Conservation (phyloP, 2,797 vertebrate genomes). For the Labroides dimidiatus region DNA sequence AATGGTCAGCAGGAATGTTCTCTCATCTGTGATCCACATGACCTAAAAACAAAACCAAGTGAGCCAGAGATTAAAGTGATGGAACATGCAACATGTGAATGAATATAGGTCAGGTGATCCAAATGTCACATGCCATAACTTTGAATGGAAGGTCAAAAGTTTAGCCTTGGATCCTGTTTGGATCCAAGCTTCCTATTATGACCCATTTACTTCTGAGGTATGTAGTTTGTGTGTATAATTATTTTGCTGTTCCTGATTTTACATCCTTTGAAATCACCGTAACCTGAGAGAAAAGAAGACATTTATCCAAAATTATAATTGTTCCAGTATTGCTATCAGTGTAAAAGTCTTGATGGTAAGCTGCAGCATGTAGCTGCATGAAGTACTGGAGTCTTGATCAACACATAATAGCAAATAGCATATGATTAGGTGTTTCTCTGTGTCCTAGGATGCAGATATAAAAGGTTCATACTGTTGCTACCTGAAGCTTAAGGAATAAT, state of each 20-base stretch:
- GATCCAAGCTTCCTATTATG: not conserved
- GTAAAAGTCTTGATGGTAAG: too few relatives aligned
- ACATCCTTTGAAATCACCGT: not conserved
- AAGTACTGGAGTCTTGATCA: too few relatives aligned
- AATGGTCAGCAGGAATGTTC: constrained; percentile 56
- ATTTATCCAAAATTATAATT: not conserved
- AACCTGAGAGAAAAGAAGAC: not conserved
- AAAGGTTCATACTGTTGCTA: too few relatives aligned
- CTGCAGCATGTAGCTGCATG: too few relatives aligned
- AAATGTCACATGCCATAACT: constrained; percentile 46
- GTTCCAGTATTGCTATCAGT: too few relatives aligned
- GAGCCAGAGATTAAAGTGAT: constrained; percentile 49
- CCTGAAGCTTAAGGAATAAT: too few relatives aligned
- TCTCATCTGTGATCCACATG: constrained; percentile 45
- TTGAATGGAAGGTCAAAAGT: constrained; percentile 1
- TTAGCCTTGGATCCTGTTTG: not conserved
- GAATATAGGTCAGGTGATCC: constrained; percentile 61
- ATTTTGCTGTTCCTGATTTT: not conserved
- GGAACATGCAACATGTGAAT: constrained; percentile 34
- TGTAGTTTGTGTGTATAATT: not conserved
- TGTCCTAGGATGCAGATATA: too few relatives aligned
- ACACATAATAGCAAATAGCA: too few relatives aligned
- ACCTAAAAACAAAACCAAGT: constrained; percentile 49
- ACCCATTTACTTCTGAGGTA: not conserved
- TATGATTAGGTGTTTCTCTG: too few relatives aligned